A percentile compares a stretch with the other conserved stretches of the same genome.
phyloP scores from a whole-genome alignment of 2,113 vertebrate genomes.

The Eonycteris spelaea region DNA sequence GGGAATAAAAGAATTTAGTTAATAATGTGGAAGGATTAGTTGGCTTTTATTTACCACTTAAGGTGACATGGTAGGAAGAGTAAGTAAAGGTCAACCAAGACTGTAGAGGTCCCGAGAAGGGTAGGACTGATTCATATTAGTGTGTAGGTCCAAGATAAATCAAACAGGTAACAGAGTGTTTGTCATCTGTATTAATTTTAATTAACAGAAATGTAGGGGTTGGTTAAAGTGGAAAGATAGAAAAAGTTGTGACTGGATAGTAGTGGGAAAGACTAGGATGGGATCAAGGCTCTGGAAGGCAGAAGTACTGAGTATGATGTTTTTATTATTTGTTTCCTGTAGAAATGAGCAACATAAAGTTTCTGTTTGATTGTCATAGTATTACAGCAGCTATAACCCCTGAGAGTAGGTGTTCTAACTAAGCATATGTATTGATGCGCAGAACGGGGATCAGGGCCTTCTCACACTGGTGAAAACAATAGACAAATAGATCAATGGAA shows the following conservation, averaged over 20 bases:
- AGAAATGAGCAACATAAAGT: not conserved
- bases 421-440: not conserved
- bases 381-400: not conserved
- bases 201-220: not conserved
- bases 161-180: not conserved
- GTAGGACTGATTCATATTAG: not conserved
- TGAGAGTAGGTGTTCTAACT: not conserved
- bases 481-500: not conserved
- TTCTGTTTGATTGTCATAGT: not conserved
- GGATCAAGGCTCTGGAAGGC: not conserved
- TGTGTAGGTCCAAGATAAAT: not conserved
- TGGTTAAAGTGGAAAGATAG: not conserved
- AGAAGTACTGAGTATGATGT: not conserved
- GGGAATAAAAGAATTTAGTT: not conserved
- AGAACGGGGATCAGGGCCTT: not conserved
- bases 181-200: not conserved
- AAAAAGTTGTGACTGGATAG: not conserved
- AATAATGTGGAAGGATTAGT: not conserved
- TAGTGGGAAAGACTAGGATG: not conserved
- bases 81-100: not conserved
- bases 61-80: not conserved
- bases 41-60: not conserved
- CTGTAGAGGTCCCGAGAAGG: not conserved
- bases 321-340: not conserved
- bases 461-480: not conserved